These are phyloP conservation scores for Anguilla japonica DNA, from an alignment of 2,113 vertebrate genomes.

Conservation along the genomic window DNA sequence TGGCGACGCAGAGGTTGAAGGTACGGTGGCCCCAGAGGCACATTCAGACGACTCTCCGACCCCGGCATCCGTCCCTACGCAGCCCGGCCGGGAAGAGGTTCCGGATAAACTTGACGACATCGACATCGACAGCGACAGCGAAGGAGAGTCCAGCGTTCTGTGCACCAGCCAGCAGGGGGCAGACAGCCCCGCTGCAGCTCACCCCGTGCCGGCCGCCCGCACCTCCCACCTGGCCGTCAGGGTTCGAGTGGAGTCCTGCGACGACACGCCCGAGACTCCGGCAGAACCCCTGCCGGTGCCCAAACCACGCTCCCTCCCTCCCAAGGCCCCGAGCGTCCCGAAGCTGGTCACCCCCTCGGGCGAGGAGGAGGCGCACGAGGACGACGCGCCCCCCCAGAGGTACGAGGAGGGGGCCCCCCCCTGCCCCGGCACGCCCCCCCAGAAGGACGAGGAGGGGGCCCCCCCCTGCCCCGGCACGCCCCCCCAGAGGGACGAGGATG, in stretches of 20 bases:
- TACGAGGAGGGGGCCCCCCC: not conserved
- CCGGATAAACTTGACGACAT: not conserved
- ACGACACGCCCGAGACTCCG: not conserved
- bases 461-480: not conserved
- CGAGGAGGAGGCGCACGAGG: no score
- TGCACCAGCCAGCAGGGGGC: not conserved
- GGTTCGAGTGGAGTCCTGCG: not conserved
- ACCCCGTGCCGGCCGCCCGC: conserved; percentile 66
- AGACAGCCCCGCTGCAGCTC: not conserved
- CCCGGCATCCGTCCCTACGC: not conserved
- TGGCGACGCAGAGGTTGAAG: not conserved
- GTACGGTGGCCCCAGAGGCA: not conserved
- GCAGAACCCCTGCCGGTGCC: conserved; percentile 45
- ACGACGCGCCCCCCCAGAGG: not conserved
- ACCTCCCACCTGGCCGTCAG: conserved; percentile 31
- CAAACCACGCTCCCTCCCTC: conserved; percentile 60
- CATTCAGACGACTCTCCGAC: not conserved
- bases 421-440: no score
- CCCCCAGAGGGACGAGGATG: not conserved
- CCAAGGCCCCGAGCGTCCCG: not conserved
- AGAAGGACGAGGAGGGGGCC: not conserved
- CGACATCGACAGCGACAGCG: not conserved
- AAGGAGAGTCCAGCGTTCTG: not conserved
- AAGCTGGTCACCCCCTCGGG: not conserved
- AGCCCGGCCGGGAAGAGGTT: not conserved